Base-by-base conservation (phyloP, 2,797 vertebrate species). In the Neomorphus geoffroyi region DNA sequence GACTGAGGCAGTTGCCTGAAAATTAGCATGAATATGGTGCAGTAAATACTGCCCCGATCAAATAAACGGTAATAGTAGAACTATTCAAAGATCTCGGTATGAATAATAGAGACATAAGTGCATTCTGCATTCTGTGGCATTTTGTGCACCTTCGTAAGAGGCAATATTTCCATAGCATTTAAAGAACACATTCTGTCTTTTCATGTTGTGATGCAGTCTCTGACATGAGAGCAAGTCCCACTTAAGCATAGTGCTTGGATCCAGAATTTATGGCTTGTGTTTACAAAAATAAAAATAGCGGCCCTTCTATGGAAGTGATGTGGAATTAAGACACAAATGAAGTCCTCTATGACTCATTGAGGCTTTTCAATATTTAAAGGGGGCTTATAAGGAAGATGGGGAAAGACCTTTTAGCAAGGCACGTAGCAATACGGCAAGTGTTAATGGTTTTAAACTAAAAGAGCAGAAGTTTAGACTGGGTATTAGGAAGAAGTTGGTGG, bases 1-100 rank as follows among this genome's bases (percentile, higher is more conserved):
- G 58, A 35, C 66, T 50, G 85, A 91, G 70, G 62, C 87, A 81
- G 66, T 92, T 90, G 82, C 62, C 61, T 96, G 80, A 91, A 88
- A 95, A 90, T 92, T 80, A 91, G 35, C 66, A 83, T 72, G 69
- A 93, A 66, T 81, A 71, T 46, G 62, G 80, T 69, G 61, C 74
- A 74, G 79, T 75, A 86, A 91, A 97, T 81, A 72, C 43, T 88
- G 65, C 28, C 62, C 37, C 43, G 81, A 62, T 91, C 62, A 88
- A 91, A 88, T 66, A 75, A 91, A 70, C 79, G 57, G 37, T 53
- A 88, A 84, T 35, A 58, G 39, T n/a, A 72, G 48, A 84, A 86
- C 51, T 84, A 18, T 69, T 84, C 1, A 1, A 74, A 69, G 39
- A 83, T 78, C 58, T 84, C 62, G 28, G 32, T 57, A 24, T 13